Evolutionary conservation across 2,113 vertebrate genomes (phyloP).

Genomic region (Aphelocoma coerulescens): DNA sequence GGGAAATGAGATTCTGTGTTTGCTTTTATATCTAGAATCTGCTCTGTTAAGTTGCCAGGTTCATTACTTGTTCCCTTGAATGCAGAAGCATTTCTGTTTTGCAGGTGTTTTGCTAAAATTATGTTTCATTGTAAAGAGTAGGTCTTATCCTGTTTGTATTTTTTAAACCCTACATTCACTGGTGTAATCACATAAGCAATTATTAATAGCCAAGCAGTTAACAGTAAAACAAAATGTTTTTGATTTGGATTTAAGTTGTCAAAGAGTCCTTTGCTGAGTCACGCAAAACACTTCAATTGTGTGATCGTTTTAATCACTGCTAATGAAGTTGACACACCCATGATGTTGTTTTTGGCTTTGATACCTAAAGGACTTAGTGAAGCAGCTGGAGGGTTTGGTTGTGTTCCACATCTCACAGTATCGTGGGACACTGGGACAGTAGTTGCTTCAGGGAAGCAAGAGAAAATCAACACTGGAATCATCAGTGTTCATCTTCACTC

Average conservation of each 20-base stretch:
- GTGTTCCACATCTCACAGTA: background rate
- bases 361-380: slow-evolving; percentile 23
- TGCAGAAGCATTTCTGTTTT: background rate
- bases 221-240: slow-evolving; percentile 13
- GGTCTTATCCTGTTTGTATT: background rate
- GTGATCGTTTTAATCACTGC: background rate
- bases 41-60: background rate
- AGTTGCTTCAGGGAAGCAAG: background rate
- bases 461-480: background rate
- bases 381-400: slow-evolving; percentile 4
- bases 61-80: background rate
- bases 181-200: background rate
- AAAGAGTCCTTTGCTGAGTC: slow-evolving; percentile 16
- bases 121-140: background rate
- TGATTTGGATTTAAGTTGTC: background rate
- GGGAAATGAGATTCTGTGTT: background rate
- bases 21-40: background rate
- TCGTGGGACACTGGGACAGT: background rate
- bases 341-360: slow-evolving; percentile 28
- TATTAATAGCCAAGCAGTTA: background rate
- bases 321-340: slow-evolving; percentile 14
- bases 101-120: slow-evolving; percentile 12
- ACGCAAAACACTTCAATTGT: background rate
- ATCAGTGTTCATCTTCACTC: background rate
- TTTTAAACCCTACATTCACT: background rate